Evolutionary conservation across 1,140 invertebrate genomes (phyloP).

Genomic region (Orius laevigatus): DNA sequence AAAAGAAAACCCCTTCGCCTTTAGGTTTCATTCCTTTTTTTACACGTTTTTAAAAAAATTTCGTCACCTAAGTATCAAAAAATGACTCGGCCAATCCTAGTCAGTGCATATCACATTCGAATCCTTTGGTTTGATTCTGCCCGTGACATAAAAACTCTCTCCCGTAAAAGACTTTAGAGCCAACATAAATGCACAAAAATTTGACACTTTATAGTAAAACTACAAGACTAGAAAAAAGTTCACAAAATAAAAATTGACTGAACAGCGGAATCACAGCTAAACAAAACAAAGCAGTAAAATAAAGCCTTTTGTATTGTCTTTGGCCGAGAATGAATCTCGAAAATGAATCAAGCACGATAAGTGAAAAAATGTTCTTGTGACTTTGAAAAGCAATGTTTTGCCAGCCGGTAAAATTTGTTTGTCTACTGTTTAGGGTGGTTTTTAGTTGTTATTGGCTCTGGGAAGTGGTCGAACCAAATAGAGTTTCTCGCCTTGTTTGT

Average conservation of each 20-base stretch:
- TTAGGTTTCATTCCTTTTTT: background rate
- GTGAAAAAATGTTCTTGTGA: background rate
- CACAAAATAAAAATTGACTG: no score
- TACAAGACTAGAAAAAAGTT: no score
- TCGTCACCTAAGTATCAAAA: conserved; percentile 14
- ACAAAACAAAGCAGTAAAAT: no score
- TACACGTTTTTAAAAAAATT: background rate
- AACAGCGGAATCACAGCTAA: no score
- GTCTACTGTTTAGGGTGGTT: background rate
- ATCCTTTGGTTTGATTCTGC: conserved; percentile 14
- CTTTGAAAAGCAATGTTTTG: background rate
- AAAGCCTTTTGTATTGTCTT: background rate
- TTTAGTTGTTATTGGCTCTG: conserved; percentile 13
- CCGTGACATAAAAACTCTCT: no score
- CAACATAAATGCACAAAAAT: no score
- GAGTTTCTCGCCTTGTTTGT: conserved; percentile 84
- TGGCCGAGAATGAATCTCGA: background rate
- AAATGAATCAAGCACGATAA: background rate
- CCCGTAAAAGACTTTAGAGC: no score
- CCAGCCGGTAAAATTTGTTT: background rate
- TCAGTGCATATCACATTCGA: conserved; percentile 15
- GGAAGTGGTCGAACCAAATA: conserved; percentile 78
- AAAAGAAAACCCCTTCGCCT: conserved; percentile 10
- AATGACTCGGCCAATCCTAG: conserved; percentile 12
- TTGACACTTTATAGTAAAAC: no score